Evolutionary conservation across 2,797 vertebrate species (phyloP).

Genomic region (Lycodopsis pacificus): DNA sequence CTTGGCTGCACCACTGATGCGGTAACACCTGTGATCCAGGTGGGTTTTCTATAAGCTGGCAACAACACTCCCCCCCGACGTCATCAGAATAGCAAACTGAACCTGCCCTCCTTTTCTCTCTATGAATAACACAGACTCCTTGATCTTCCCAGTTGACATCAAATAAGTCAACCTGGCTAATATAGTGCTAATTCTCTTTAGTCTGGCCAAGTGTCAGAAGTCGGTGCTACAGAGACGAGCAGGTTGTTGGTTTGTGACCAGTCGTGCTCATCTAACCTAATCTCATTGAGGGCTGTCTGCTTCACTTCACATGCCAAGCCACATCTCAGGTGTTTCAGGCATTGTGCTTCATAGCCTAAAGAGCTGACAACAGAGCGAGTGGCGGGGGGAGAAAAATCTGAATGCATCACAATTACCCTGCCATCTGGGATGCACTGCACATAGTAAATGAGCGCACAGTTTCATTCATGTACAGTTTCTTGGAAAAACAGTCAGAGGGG

Average conservation of each 20-base stretch:
- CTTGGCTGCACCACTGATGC: constrained; percentile 42
- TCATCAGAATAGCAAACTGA: constrained; percentile 40
- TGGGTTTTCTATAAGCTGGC: constrained; percentile 31
- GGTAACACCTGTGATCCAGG: constrained; percentile 56
- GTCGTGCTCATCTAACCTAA: constrained; percentile 64
- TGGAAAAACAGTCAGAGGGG: constrained; percentile 55
- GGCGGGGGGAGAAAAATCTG: constrained; percentile 45
- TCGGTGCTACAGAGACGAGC: constrained; percentile 42
- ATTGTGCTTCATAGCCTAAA: constrained; percentile 48
- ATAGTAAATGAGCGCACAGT: constrained; percentile 46
- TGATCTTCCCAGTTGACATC: constrained; percentile 35
- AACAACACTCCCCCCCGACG: background rate
- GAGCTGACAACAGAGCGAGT: constrained; percentile 53
- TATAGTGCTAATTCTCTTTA: constrained; percentile 49
- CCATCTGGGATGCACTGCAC: constrained; percentile 62
- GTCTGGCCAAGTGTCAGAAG: constrained; percentile 60
- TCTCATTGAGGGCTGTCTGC: constrained; percentile 52
- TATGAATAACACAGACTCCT: constrained; percentile 34
- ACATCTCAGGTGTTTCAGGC: constrained; percentile 66
- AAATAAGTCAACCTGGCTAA: constrained; percentile 46
- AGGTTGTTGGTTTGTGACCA: constrained; percentile 62
- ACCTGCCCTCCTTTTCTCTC: background rate
- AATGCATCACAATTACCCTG: constrained; percentile 67
- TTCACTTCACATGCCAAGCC: constrained; percentile 56
- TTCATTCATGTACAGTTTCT: constrained; percentile 60